phyloP scores from a whole-genome alignment of 2,113 vertebrate species.

The Platysteira castanea region DNA sequence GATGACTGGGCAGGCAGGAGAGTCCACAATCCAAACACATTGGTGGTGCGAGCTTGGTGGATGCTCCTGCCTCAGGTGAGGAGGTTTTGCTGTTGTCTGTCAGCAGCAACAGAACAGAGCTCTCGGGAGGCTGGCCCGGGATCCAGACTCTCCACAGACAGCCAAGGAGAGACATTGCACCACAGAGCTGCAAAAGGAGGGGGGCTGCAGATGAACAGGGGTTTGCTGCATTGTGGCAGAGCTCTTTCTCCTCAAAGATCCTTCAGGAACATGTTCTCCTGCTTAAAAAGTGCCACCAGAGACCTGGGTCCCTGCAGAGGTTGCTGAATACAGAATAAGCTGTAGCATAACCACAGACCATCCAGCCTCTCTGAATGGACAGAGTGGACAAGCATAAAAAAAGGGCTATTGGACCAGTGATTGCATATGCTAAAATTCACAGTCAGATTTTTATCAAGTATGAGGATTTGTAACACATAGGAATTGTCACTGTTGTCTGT shows the following conservation, averaged over 20 bases:
- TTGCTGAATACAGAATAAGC: neutral
- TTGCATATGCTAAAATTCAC: neutral
- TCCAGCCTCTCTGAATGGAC: neutral
- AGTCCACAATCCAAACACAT: neutral
- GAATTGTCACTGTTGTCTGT: neutral
- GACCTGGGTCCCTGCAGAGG: neutral
- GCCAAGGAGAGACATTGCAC: neutral
- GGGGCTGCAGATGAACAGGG: neutral
- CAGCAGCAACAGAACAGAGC: neutral
- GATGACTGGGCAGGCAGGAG: neutral
- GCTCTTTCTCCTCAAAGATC: neutral
- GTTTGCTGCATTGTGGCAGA: neutral
- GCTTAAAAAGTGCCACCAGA: neutral
- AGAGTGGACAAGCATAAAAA: neutral
- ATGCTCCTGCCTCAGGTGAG: neutral
- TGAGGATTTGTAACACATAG: neutral
- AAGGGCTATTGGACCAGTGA: fast-evolving
- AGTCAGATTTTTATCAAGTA: neutral
- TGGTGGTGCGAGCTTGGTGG: too few species aligned
- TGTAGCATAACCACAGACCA: neutral
- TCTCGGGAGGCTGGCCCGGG: fast-evolving
- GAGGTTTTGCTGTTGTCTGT: neutral
- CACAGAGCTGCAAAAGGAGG: neutral
- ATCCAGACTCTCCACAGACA: neutral
- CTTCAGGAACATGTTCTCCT: fast-evolving